Evolutionary conservation across 2,888 invertebrate genomes (phyloP).

Genomic region (Petrolisthes manimaculis): DNA sequence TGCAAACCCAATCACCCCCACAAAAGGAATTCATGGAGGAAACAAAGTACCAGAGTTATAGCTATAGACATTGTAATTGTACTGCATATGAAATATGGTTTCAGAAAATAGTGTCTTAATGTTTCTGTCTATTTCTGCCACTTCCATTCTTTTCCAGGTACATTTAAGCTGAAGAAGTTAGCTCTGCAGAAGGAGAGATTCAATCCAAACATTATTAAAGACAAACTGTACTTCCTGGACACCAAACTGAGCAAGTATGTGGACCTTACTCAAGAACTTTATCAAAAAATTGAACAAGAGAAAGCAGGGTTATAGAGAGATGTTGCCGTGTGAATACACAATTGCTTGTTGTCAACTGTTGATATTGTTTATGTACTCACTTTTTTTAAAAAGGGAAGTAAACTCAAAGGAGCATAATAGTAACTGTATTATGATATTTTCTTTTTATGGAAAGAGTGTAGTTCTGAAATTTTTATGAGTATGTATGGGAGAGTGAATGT

Average conservation of each 20-base stretch:
- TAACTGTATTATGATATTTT: too few species aligned
- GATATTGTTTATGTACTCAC: too few species aligned
- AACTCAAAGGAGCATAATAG: too few species aligned
- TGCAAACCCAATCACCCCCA: too few species aligned
- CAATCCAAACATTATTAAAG: constrained; percentile 76
- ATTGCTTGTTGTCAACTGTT: too few species aligned
- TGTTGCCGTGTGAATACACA: too few species aligned
- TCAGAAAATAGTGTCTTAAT: constrained; percentile 9
- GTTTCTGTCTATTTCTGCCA: background rate
- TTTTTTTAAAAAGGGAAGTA: too few species aligned
- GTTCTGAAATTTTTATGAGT: too few species aligned
- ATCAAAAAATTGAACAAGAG: constrained; percentile 81
- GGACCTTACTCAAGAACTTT: constrained; percentile 79
- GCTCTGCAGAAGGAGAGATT: constrained; percentile 88
- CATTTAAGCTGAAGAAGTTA: constrained; percentile 92
- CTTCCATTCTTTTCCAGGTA: constrained; percentile 76
- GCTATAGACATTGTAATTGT: background rate
- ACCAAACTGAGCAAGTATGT: constrained; percentile 78
- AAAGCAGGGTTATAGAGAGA: constrained; percentile 78
- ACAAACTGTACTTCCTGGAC: constrained; percentile 83
- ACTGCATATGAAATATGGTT: constrained; percentile 11
- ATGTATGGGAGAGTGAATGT: too few species aligned
- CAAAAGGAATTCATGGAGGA: background rate
- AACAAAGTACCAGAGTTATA: background rate
- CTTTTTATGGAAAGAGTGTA: too few species aligned